A percentile compares a stretch with the other conserved stretches of the same genome.
phyloP scores from a whole-genome alignment of 2,888 invertebrate genomes.

The Anthophora plumipes region DNA sequence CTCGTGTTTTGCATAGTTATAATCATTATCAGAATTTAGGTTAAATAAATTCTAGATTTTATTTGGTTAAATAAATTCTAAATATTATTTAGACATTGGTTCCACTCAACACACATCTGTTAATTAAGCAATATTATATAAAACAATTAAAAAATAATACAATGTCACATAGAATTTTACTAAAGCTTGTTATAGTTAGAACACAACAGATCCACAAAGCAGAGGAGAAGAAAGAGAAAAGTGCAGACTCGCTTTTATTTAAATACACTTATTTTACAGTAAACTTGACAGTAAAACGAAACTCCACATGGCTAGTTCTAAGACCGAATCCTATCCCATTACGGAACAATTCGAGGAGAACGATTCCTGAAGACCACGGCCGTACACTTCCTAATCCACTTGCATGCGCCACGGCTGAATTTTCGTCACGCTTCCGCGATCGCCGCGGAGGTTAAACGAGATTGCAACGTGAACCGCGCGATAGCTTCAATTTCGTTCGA shows the following conservation, averaged over 20 bases:
- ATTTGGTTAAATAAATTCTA: no score
- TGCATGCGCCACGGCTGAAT: not conserved
- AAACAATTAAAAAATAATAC: no score
- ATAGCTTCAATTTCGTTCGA: constrained; percentile 40
- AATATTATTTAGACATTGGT: no score
- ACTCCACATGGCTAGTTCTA: not conserved
- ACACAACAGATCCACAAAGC: no score
- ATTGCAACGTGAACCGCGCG: constrained; percentile 22
- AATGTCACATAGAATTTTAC: no score
- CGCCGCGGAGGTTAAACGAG: constrained; percentile 21
- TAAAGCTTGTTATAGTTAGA: no score
- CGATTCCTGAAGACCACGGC: not conserved
- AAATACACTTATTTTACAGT: not conserved
- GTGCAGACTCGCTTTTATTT: not conserved
- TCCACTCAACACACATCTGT: no score
- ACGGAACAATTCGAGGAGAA: not conserved
- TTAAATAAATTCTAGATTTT: no score
- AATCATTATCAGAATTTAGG: no score
- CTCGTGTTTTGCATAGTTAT: no score
- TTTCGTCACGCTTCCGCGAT: constrained; percentile 28
- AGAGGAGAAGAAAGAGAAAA: not conserved
- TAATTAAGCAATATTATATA: no score
- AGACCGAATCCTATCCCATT: not conserved
- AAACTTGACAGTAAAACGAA: not conserved
- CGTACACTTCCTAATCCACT: constrained; percentile 2